Base-by-base conservation (phyloP, 1,140 invertebrate species). In the Drosophila persimilis region DNA sequence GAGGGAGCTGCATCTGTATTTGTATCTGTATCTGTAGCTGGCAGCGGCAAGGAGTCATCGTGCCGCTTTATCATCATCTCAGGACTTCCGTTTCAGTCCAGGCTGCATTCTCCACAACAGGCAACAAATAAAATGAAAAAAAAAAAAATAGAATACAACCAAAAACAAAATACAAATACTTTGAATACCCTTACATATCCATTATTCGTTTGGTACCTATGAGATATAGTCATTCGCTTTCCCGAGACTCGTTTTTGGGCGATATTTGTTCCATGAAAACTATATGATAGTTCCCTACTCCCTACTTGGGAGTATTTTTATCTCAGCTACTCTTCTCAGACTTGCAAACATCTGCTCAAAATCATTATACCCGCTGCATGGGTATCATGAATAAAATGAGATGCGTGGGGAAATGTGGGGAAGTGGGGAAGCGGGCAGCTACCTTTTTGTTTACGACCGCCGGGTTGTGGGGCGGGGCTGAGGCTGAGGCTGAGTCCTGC, bases 401-500 rank as follows among this genome's bases (percentile, higher is more conserved):
- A 29, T 52, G 51, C 60, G 55, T 26, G 11, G 8, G 31, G 8
- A 9, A 35, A 35, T 8, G 35, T 11, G 70, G 48, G 47, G 48
- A 29, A 61, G 2, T 11, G 70, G 48, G 47, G 52, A 29, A 57
- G 58, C 45, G 53, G 59, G 71, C 66, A 73, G 63, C 55, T 60
- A 59, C 59, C 66, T 66, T 86, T 86, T 86, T 85, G 81, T 85
- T 81, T 86, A 85, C 81, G 73, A 81, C 73, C 61, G 60, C 62
- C 61, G 46, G 45, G 73, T 45, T 31, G 59, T 31, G 66, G 63
- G 11, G 15, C 41, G 41, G 6, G 51, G 39, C 17, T n/a, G 45
- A 0, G 24, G 24, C 24, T 50, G 39, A 41, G 45, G n/a, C 29
- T 31, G 29, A 31, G 8, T 31, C 53, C 65, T 74, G 70, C 65